Base-by-base conservation (phyloP, 2,888 invertebrate genomes). In the Beris chalybata region DNA sequence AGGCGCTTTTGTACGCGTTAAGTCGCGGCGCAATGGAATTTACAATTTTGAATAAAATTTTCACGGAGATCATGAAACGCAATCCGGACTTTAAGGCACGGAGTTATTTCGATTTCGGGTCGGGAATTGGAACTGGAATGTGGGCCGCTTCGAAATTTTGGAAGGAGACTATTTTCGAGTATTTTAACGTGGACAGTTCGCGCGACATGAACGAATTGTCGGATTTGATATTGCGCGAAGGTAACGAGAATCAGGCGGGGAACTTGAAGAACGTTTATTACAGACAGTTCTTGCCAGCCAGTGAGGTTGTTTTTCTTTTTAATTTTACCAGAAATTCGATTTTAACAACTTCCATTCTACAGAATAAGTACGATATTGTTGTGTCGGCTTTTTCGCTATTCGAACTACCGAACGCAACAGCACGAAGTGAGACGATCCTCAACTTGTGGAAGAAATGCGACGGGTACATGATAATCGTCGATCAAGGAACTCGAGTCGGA, bases 401-500 rank as follows among this genome's bases (percentile, higher is more conserved):
- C 72, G 96, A 97, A 79, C 78, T 95, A 71, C 89, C 90, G 0
- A 85, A 83, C 67, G 81, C 85, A 70, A 82, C 86, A 74, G 82
- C 83, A 31, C 84, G 96, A 57, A 78, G 92, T 55, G 86, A 91
- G 74, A 84, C 86, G 0, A 79, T 95, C 65, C 82, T 88, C 58
- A 91, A 89, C 74, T 82, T 97, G 7, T 97, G 96, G 96, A 87
- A 87, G 64, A 95, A 92, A 82, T 93, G 95, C 0, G 85, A 87
- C 71, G 85, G 89, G 11, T 94, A 90, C 77, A 81, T 97, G 75
- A 84, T 97, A 12, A 83, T 97, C 4, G 86, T 94, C 0, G 96
- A 97, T 80, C 86, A 89, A 71, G 96, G 96, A 5, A 89, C 89
- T 0, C 87, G 86, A 70, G 88, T 90, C 48, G 96, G 95, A 3